Conservation (phyloP, 1,140 invertebrate species). For the Micrasema longulum region DNA sequence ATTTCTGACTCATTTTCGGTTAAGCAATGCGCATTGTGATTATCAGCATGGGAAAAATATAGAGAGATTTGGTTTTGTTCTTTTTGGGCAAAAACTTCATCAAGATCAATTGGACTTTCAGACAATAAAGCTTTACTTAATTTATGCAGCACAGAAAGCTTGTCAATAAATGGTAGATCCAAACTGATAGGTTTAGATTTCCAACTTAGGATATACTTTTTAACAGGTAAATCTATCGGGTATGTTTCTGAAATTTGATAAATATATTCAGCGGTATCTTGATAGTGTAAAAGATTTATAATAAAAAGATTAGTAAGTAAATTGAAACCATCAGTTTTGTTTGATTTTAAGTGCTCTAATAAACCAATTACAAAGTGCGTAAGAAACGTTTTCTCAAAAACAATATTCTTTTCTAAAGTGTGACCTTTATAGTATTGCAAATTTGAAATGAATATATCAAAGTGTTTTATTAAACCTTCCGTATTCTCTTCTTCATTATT, state of each 20-base stretch:
- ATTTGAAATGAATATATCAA: constrained; percentile 63
- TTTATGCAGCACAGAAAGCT: constrained; percentile 44
- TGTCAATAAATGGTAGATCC: constrained; percentile 55
- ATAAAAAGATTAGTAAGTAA: constrained; percentile 61
- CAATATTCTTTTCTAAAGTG: constrained; percentile 58
- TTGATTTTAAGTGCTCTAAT: constrained; percentile 60
- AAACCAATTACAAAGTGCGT: constrained; percentile 62
- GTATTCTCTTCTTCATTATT: constrained; percentile 55
- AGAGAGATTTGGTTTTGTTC: constrained; percentile 55
- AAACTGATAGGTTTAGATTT: constrained; percentile 57
- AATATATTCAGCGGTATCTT: constrained; percentile 59
- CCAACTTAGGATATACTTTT: constrained; percentile 63
- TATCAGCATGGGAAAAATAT: constrained; percentile 52
- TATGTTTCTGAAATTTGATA: constrained; percentile 60
- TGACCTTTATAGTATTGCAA: constrained; percentile 56
- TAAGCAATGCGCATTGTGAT: constrained; percentile 56
- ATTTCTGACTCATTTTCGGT: constrained; percentile 60
- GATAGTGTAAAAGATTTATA: constrained; percentile 62
- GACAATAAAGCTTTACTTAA: constrained; percentile 56
- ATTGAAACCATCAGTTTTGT: constrained; percentile 60
- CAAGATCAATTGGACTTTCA: constrained; percentile 56
- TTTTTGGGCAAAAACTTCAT: constrained; percentile 57
- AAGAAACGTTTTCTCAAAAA: constrained; percentile 62
- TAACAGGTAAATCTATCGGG: constrained; percentile 60
- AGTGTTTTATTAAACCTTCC: constrained; percentile 57